Conservation (phyloP, 2,888 invertebrate species). For the Ochropleura plecta region DNA sequence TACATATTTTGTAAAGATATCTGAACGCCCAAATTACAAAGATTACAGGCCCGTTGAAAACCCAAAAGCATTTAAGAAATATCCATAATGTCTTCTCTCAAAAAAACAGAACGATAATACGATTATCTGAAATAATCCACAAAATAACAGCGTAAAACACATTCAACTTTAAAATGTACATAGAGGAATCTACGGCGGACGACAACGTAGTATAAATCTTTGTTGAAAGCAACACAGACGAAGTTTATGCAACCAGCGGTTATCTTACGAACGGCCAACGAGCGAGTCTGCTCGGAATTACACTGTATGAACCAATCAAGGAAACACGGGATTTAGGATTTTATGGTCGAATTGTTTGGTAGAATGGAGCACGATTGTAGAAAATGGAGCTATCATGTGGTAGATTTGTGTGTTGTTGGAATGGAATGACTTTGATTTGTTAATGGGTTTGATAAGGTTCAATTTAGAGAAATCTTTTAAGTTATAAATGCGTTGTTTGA, state of each 20-base stretch:
- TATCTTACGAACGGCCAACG: slow-evolving; percentile 60
- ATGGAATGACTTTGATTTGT: slow-evolving; percentile 33
- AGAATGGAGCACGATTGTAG: slow-evolving; percentile 47
- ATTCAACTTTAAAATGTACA: slow-evolving; percentile 65
- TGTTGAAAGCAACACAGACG: slow-evolving; percentile 73
- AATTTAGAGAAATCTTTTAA: neutral
- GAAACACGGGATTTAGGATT: slow-evolving; percentile 64
- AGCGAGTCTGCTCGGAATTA: slow-evolving; percentile 62
- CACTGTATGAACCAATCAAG: slow-evolving; percentile 67
- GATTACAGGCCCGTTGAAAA: neutral
- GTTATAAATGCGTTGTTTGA: neutral
- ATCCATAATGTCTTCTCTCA: neutral
- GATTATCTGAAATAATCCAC: slow-evolving; percentile 40
- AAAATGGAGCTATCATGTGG: slow-evolving; percentile 51
- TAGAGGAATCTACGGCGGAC: slow-evolving; percentile 62
- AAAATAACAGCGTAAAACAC: slow-evolving; percentile 39
- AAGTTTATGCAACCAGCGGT: slow-evolving; percentile 75
- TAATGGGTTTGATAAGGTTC: slow-evolving; percentile 26
- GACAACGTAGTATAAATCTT: slow-evolving; percentile 77
- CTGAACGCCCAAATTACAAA: neutral
- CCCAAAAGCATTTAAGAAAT: neutral
- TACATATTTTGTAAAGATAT: too few species aligned
- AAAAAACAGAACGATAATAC: slow-evolving; percentile 12
- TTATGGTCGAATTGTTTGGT: slow-evolving; percentile 57
- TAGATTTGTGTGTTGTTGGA: slow-evolving; percentile 38